Base-by-base conservation (phyloP, 1,140 invertebrate species). In the Cotesia glomerata region DNA sequence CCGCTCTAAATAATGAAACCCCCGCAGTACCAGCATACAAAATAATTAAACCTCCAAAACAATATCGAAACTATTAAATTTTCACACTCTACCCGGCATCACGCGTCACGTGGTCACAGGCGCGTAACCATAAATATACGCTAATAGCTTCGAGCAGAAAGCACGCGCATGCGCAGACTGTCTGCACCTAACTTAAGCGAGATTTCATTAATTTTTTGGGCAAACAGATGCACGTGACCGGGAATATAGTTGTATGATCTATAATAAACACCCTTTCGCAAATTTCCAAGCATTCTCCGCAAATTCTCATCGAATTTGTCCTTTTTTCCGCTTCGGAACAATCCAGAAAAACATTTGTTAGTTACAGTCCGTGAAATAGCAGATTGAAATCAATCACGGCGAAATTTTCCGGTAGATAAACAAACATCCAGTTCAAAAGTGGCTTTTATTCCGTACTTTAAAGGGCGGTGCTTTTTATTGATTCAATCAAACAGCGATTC, bases 41-140 rank as follows among this genome's bases (percentile, higher is more conserved):
- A 13, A 62, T 35, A 34, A 62, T 62, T 35, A 35, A 35, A 34
- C 32, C 59, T 3, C 26, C 26, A 62, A 39, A 62, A 62, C 35
- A 36, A 62, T 39, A 62, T 62, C 34, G 59, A 13, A 62, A 35
- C n/a, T 34, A 62, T 62, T 62, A 62, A 62, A 62, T 62, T 62
- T 62, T 39, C 26, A 26, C 59, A 26, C 35, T 35, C 35, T 13
- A 62, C 59, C n/a, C 35, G 32, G 9, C 26, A 26, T 26, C 26
- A 26, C 26, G 26, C 26, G 26, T 26, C 26, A 26, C 26, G 26
- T 26, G 26, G 26, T 26, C 26, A 26, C 26, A 26, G 26, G 26
- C 26, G 2, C 26, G 26, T 26, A 26, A 26, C 26, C 26, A 26
- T 26, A 62, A 36, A 62, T 34, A 34, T n/a, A 62, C 35, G 59